Evolutionary conservation across 2,797 vertebrate species (phyloP), one percentile per base, ranked within the genome.

Genomic region (Anguilla megastoma): DNA sequence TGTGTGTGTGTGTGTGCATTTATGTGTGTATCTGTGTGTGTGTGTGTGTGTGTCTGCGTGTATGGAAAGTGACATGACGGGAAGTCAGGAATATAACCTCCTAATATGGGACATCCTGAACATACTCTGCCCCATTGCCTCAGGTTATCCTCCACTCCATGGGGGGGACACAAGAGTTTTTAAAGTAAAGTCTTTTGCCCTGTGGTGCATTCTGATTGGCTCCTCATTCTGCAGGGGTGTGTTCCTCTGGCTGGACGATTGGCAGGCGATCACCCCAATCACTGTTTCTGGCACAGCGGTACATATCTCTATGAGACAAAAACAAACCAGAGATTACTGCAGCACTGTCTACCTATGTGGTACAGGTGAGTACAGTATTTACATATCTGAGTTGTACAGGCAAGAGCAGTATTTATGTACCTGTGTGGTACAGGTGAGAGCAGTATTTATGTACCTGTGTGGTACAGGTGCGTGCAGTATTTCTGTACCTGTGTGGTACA

Each of bases 181-280:
- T 21, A 82, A 82, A 24, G 45, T 21, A 45, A 41, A 82, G 41
- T 50, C 79, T 3, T 21, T 14, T 56, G 83, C 45, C 8, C 82
- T 56, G 30, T 3, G 4, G 27, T 85, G 50, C 48, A 0, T 63
- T 69, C 24, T 86, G 24, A 50, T 24, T 54, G 41, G 30, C 60
- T 58, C 66, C 24, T 71, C 79, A 84, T 56, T 86, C 85, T 10
- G 80, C 12, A 56, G n/a, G 33, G 41, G 8, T 2, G 9, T 92
- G 91, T 0, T 92, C 89, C 0, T 84, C 86, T 12, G 12, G 71
- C 79, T 84, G 88, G 89, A 92, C 24, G 41, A 96, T 18, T 0
- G 97, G 97, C 76, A 97, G 88, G 30, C 92, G 94, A 88, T 98
- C 97, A 82, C 97, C 97, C 97, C 97, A 98, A 83, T 96, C 93